Conservation (phyloP, 2,888 invertebrate genomes). For the Mechanitis messenoides region DNA sequence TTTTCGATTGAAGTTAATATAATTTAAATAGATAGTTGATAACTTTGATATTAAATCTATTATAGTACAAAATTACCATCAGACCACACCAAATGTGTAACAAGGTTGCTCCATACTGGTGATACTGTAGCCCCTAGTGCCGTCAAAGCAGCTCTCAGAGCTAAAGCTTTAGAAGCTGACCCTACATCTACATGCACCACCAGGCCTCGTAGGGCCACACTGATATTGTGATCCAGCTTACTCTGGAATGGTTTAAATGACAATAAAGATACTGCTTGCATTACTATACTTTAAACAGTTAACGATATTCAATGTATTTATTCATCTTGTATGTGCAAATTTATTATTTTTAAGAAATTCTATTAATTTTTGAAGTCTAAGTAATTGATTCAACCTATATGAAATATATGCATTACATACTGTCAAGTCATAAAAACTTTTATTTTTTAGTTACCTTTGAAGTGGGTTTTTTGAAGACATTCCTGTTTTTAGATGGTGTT, state of each 20-base stretch:
- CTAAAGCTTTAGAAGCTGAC: slow-evolving; percentile 47
- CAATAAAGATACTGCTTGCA: neutral
- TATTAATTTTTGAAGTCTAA: too few relatives aligned
- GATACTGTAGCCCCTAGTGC: slow-evolving; percentile 60
- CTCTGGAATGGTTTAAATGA: neutral
- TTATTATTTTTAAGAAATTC: too few relatives aligned
- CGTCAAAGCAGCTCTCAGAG: slow-evolving; percentile 54
- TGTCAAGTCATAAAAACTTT: too few relatives aligned
- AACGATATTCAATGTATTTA: too few relatives aligned
- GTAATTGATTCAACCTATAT: too few relatives aligned
- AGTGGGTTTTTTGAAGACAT: slow-evolving; percentile 11
- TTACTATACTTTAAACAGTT: neutral
- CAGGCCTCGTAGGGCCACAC: slow-evolving; percentile 49
- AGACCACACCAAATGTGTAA: slow-evolving; percentile 64
- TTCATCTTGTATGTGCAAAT: too few relatives aligned
- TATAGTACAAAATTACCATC: slow-evolving; percentile 42
- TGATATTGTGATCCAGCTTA: slow-evolving; percentile 15
- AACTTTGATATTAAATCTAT: too few relatives aligned
- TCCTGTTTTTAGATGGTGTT: neutral
- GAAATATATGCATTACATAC: too few relatives aligned
- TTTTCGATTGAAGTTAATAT: too few relatives aligned
- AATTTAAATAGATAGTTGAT: too few relatives aligned
- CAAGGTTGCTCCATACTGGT: slow-evolving; percentile 55
- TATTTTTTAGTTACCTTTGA: neutral
- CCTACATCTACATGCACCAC: slow-evolving; percentile 63